A percentile compares a stretch with the other conserved stretches of the same genome.
Evolutionary conservation across 2,113 vertebrate species (phyloP).

Genomic region (Otis tarda): DNA sequence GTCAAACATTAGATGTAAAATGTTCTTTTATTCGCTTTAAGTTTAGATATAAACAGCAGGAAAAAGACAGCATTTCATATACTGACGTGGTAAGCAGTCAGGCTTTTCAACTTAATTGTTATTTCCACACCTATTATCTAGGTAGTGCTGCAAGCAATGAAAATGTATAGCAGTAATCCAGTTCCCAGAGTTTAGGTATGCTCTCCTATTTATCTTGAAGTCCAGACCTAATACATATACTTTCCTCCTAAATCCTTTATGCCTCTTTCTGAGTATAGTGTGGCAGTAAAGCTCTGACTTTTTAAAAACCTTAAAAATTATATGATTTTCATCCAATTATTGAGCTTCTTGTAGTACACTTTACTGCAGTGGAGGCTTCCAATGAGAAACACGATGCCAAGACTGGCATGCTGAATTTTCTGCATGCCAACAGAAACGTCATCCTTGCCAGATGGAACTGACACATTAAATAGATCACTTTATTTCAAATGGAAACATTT

Average conservation of each 20-base stretch:
- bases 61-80: neutral
- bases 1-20: slow-evolving; percentile 37
- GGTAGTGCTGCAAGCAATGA: neutral
- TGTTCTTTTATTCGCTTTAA: slow-evolving; percentile 41
- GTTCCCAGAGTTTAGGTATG: neutral
- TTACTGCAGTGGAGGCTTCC: neutral
- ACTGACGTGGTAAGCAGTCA: neutral
- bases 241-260: neutral
- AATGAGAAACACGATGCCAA: neutral
- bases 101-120: neutral
- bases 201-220: neutral
- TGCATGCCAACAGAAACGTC: slow-evolving; percentile 1
- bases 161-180: neutral
- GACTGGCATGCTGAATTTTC: neutral
- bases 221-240: neutral
- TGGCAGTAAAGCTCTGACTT: neutral
- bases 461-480: slow-evolving; percentile 19
- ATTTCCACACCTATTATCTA: neutral
- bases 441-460: slow-evolving; percentile 15
- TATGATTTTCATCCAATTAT: neutral
- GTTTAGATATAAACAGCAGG: neutral
- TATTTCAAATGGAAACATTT: slow-evolving; percentile 51
- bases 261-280: neutral
- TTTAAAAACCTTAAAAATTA: neutral
- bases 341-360: neutral